These are phyloP conservation scores for Acanthis flammea DNA, from an alignment of 2,797 vertebrate genomes.

Conservation along the genomic window DNA sequence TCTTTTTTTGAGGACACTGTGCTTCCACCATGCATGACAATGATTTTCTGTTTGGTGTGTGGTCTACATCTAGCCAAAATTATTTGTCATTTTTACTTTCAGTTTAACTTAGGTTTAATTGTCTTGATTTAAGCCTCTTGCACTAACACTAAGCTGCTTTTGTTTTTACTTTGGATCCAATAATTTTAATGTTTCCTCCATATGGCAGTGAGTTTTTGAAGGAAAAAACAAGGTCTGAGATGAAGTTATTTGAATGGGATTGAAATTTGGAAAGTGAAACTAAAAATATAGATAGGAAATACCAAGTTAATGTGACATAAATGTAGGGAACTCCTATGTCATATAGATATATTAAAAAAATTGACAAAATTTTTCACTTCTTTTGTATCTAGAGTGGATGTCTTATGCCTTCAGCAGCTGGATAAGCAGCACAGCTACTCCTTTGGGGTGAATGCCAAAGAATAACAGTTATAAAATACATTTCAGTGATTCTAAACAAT, in stretches of 20 bases:
- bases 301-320: not conserved
- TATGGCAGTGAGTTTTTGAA: slow-evolving; percentile 45
- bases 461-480: not conserved
- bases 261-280: slow-evolving; percentile 40
- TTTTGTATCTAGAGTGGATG: not conserved
- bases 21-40: not conserved
- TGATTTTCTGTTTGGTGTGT: not conserved
- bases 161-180: slow-evolving; percentile 62
- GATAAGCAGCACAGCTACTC: not conserved
- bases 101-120: slow-evolving; percentile 58
- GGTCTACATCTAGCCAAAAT: not conserved
- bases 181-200: slow-evolving; percentile 66
- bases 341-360: not conserved
- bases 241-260: not conserved
- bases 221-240: slow-evolving; percentile 27
- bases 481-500: slow-evolving; percentile 11
- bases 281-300: not conserved
- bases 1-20: not conserved
- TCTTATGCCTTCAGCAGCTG: not conserved
- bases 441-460: not conserved
- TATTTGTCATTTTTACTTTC: slow-evolving; percentile 57
- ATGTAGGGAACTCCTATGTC: not conserved
- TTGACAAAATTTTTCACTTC: not conserved
- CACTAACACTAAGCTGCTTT: slow-evolving; percentile 55
- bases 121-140: slow-evolving; percentile 57